Evolutionary conservation across 2,888 invertebrate species (phyloP).

Genomic region (Mycalesis mineus): DNA sequence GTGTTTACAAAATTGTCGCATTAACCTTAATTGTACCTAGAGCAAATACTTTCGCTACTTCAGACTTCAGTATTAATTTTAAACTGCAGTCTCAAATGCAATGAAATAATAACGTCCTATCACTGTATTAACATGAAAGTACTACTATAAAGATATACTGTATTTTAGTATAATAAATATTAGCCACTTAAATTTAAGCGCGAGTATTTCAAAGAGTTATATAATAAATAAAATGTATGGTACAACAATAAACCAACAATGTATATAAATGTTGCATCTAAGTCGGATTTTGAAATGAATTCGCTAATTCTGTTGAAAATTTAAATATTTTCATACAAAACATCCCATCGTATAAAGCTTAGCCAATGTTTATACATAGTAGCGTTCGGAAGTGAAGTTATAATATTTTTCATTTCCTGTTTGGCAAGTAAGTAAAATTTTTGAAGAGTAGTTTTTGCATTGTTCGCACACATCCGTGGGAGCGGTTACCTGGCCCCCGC

Average conservation of each 20-base stretch:
- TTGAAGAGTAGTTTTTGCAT: constrained; percentile 64
- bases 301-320: background rate
- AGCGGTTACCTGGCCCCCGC: constrained; percentile 71
- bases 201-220: too few relatives aligned
- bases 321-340: constrained; percentile 32
- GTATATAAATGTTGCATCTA: too few relatives aligned
- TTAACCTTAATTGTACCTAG: constrained; percentile 52
- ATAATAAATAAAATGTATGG: background rate
- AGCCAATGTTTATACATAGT: constrained; percentile 38
- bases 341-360: constrained; percentile 28
- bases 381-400: constrained; percentile 56
- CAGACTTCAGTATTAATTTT: too few relatives aligned
- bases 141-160: too few relatives aligned
- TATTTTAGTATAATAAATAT: too few relatives aligned
- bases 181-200: too few relatives aligned
- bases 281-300: too few relatives aligned
- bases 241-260: too few relatives aligned
- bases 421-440: constrained; percentile 52
- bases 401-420: constrained; percentile 75
- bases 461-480: constrained; percentile 63
- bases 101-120: too few relatives aligned
- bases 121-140: too few relatives aligned
- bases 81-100: too few relatives aligned
- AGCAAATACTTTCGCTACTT: too few relatives aligned
- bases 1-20: constrained; percentile 58